A percentile compares a stretch with the other conserved stretches of the same genome.
phyloP scores from a whole-genome alignment of 2,888 invertebrate species.

The Rotaria sp. region DNA sequence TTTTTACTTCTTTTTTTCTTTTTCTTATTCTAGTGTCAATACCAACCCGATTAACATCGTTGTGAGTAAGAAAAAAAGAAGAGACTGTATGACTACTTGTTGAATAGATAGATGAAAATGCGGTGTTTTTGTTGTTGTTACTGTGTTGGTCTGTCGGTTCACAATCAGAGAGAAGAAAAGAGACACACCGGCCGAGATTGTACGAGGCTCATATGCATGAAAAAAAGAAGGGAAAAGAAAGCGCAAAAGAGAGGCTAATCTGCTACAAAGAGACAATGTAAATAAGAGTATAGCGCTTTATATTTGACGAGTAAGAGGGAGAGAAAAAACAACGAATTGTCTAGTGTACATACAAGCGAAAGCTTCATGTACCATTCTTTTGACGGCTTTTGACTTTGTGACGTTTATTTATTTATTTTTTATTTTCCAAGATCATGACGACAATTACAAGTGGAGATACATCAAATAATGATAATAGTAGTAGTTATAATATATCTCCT shows the following conservation, averaged over 20 bases:
- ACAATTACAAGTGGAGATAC: not conserved
- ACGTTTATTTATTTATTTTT: not conserved
- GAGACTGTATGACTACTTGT: not conserved
- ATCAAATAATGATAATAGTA: not conserved
- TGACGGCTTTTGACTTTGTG: not conserved
- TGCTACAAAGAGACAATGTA: slow-evolving; percentile 8
- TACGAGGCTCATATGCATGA: not conserved
- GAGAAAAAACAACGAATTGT: not conserved
- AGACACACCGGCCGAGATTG: not conserved
- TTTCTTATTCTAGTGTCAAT: not conserved
- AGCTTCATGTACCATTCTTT: not conserved
- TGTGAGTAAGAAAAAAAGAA: not conserved
- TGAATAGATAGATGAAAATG: not conserved
- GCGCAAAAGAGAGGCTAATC: not conserved
- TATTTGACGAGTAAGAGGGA: not conserved
- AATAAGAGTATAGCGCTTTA: slow-evolving; percentile 10
- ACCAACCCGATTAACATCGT: not conserved
- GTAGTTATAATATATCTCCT: not conserved
- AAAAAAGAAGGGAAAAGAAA: not conserved
- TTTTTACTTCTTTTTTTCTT: not conserved
- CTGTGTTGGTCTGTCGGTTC: not conserved
- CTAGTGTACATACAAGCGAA: not conserved
- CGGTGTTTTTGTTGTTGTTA: not conserved
- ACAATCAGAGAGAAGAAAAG: not conserved
- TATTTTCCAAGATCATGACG: not conserved